phyloP scores from a whole-genome alignment of 2,113 vertebrate species.

The Dendrocopos noguchii region DNA sequence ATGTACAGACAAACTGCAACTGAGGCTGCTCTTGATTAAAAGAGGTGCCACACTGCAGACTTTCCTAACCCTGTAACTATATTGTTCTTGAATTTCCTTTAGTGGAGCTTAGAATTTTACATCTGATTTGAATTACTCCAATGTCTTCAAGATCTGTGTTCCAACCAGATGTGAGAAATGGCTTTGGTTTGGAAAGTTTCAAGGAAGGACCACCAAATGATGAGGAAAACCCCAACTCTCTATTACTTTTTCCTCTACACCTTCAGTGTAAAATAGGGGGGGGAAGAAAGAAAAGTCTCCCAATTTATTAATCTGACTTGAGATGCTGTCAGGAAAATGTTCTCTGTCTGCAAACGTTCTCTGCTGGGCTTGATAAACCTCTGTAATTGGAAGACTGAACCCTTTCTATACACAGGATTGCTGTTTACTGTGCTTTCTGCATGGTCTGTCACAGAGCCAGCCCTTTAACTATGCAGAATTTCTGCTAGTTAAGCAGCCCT shows the following conservation, averaged over 20 bases:
- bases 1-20: slow-evolving; percentile 44
- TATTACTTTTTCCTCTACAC: neutral
- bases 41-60: slow-evolving; percentile 54
- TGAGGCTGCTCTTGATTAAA: slow-evolving; percentile 62
- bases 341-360: slow-evolving; percentile 5
- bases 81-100: slow-evolving; percentile 64
- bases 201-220: slow-evolving; percentile 57
- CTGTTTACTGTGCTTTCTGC: neutral
- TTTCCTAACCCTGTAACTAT: slow-evolving; percentile 52
- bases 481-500: neutral
- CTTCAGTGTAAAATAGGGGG: neutral
- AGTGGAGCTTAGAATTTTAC: slow-evolving; percentile 54
- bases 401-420: neutral
- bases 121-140: slow-evolving; percentile 68
- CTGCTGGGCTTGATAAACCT: neutral
- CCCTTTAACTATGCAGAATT: neutral
- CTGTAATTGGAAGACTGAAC: neutral
- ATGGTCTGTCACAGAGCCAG: slow-evolving; percentile 18
- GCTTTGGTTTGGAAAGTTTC: slow-evolving; percentile 57
- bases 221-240: neutral
- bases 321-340: neutral
- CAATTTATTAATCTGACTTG: neutral
- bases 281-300: neutral
- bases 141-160: slow-evolving; percentile 60
- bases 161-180: slow-evolving; percentile 59